Conservation (phyloP, 2,797 vertebrate species). For the Sciurus carolinensis region DNA sequence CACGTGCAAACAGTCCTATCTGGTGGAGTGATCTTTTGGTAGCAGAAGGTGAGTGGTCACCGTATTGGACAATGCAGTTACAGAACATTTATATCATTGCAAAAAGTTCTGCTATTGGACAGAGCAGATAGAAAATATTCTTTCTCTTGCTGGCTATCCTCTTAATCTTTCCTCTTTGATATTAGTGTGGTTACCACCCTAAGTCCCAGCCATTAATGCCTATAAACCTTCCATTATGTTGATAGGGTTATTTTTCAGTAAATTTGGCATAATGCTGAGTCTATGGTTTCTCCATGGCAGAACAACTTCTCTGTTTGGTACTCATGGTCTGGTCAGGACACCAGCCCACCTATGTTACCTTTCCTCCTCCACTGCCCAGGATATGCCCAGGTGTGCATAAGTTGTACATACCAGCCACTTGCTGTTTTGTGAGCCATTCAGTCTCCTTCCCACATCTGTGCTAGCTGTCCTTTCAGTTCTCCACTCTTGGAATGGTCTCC, state of each 20-base stretch:
- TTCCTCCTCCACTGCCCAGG: not conserved
- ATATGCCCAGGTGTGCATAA: fast-evolving
- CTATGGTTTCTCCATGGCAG: not conserved
- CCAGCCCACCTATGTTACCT: not conserved
- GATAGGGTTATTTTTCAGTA: not conserved
- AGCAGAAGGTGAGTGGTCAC: not conserved
- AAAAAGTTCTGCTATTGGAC: not conserved
- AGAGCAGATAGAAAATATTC: not conserved
- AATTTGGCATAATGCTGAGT: not conserved
- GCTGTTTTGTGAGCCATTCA: not conserved
- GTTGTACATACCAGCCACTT: not conserved
- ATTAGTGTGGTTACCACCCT: not conserved
- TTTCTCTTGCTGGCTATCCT: not conserved
- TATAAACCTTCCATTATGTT: not conserved
- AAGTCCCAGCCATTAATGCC: not conserved
- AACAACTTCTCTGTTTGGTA: not conserved
- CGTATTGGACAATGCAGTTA: not conserved
- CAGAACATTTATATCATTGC: too few species aligned
- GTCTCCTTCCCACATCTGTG: not conserved
- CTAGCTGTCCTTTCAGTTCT: not conserved
- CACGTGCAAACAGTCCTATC: not conserved
- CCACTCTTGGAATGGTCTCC: not conserved
- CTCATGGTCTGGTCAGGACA: not conserved
- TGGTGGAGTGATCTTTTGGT: not conserved
- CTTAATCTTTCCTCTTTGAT: not conserved